Percentiles rank a stretch among this genome's conserved stretches.
Evolutionary conservation across 2,888 invertebrate genomes (phyloP).

Genomic region (Eristalis tenax): DNA sequence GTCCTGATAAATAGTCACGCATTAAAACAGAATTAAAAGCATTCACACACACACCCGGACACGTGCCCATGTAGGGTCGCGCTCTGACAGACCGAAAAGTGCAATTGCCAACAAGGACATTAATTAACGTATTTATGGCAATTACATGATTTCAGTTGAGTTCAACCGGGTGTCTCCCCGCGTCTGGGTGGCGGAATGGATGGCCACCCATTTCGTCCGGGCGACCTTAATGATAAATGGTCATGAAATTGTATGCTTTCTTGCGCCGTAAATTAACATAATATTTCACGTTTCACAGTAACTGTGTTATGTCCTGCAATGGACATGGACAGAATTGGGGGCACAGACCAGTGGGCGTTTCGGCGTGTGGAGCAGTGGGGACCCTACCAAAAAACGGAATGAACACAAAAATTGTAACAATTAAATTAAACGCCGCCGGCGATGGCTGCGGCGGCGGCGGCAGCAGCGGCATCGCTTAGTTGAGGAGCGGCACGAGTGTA

Average conservation of each 20-base stretch:
- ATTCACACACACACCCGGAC: neutral
- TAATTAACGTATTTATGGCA: conserved; percentile 61
- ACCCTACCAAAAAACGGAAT: neutral
- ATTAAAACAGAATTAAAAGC: conserved; percentile 55
- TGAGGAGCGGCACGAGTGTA: neutral
- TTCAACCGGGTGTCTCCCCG: neutral
- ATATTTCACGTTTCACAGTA: conserved; percentile 35
- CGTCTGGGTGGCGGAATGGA: neutral
- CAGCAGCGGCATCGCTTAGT: neutral
- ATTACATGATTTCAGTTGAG: conserved; percentile 37
- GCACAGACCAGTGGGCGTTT: neutral
- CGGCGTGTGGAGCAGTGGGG: neutral
- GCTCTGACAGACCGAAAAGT: conserved; percentile 39
- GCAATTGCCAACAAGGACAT: conserved; percentile 45
- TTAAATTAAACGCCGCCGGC: conserved; percentile 35
- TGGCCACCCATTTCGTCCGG: neutral
- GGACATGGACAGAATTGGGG: neutral
- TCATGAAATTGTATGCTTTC: conserved; percentile 39
- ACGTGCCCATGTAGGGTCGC: neutral
- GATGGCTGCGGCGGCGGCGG: neutral
- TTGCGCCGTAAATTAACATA: conserved; percentile 39
- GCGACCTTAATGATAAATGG: conserved; percentile 21
- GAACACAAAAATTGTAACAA: conserved; percentile 11
- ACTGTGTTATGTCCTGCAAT: conserved; percentile 17
- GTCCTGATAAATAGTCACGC: conserved; percentile 52